These are phyloP conservation scores for Abramis brama DNA, from an alignment of 2,113 vertebrate species.

Conservation along the genomic window DNA sequence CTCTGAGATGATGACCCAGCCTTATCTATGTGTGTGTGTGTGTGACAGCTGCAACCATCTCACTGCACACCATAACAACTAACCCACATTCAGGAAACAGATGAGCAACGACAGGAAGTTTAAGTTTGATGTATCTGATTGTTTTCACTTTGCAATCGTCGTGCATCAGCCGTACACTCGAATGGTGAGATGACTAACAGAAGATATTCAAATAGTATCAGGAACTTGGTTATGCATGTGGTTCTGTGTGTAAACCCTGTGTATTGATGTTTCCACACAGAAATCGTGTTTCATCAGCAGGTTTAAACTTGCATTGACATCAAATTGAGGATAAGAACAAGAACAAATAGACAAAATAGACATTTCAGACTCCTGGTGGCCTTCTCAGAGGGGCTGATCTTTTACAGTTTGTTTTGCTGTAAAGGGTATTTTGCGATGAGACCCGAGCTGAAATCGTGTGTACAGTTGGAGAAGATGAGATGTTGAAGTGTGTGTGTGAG, in stretches of 20 bases:
- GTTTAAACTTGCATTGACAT: neutral
- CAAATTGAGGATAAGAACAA: neutral
- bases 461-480: neutral
- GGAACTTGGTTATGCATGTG: neutral
- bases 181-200: neutral
- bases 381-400: neutral
- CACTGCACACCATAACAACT: neutral
- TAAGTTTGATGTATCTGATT: neutral
- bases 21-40: neutral
- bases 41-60: neutral
- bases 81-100: slow-evolving; percentile 23
- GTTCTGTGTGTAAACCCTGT: neutral
- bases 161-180: too few species aligned
- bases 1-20: neutral
- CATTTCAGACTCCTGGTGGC: neutral
- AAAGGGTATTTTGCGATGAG: neutral
- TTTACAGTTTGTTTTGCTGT: neutral
- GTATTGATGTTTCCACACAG: neutral
- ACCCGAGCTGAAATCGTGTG: neutral
- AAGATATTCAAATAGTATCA: neutral
- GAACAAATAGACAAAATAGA: neutral
- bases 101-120: neutral
- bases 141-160: neutral
- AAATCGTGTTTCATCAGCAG: neutral
- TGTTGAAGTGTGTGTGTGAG: neutral